Evolutionary conservation across 2,797 vertebrate genomes (phyloP).

Genomic region (Leptoclinus maculatus): DNA sequence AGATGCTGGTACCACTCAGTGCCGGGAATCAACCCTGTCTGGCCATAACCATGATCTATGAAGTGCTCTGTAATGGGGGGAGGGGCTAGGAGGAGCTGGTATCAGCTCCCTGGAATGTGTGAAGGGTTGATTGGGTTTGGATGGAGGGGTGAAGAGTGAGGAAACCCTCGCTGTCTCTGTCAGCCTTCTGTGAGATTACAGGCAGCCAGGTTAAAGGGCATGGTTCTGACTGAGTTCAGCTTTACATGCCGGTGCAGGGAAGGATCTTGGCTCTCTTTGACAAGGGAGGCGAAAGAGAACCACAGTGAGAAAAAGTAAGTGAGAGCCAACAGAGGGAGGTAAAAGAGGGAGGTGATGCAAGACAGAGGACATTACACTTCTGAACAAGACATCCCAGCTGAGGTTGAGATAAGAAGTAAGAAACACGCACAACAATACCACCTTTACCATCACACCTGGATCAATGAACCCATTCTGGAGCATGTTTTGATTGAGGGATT

Average conservation of each 20-base stretch:
- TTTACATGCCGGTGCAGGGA: background rate
- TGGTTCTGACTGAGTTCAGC: background rate
- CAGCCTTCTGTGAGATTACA: constrained; percentile 19
- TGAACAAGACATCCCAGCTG: constrained; percentile 5
- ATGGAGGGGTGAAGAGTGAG: constrained; percentile 55
- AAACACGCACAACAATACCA: background rate
- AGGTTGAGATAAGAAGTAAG: constrained; percentile 14
- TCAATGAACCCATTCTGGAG: background rate
- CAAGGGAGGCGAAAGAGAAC: background rate
- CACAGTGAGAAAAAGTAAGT: background rate
- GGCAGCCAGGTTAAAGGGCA: background rate
- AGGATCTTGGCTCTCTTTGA: background rate
- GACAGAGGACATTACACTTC: constrained; percentile 14
- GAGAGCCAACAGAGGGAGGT: background rate
- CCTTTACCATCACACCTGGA: background rate
- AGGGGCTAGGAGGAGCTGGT: constrained; percentile 52
- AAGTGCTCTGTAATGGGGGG: constrained; percentile 32
- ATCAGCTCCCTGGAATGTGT: constrained; percentile 80
- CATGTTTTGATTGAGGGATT: background rate
- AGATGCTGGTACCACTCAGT: constrained; percentile 68
- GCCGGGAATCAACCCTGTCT: constrained; percentile 53
- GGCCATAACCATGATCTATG: constrained; percentile 70
- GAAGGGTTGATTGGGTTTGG: constrained; percentile 54
- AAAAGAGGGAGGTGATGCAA: constrained; percentile 14
- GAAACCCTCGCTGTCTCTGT: constrained; percentile 34